phyloP scores from a whole-genome alignment of 2,113 vertebrate species.

The Rhinolophus ferrumequinum region DNA sequence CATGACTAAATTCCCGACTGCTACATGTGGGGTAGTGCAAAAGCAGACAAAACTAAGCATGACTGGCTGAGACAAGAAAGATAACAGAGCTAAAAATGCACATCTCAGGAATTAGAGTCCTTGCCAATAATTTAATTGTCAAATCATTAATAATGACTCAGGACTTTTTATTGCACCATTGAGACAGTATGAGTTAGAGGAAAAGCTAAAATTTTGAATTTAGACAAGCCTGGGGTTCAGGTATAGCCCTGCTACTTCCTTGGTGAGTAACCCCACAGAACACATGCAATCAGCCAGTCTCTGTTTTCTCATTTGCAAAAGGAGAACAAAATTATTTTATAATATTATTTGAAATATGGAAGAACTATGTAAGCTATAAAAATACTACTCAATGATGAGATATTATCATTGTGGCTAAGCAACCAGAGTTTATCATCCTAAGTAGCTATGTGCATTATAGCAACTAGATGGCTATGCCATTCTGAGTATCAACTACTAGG shows the following conservation, averaged over 20 bases:
- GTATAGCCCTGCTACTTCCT: background rate
- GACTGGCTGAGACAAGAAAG: background rate
- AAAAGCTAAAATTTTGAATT: background rate
- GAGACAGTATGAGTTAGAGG: background rate
- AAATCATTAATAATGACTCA: background rate
- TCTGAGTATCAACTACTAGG: background rate
- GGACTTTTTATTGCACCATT: background rate
- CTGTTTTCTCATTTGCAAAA: background rate
- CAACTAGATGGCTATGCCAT: background rate
- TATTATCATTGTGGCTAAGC: background rate
- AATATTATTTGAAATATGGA: background rate
- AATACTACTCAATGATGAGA: background rate
- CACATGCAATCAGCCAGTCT: background rate
- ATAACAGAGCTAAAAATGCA: background rate
- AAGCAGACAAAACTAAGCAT: background rate
- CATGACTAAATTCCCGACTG: background rate
- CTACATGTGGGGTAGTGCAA: fast-evolving
- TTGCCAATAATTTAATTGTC: background rate
- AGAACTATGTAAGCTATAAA: background rate
- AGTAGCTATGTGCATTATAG: background rate
- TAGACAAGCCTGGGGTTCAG: background rate
- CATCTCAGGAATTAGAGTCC: background rate
- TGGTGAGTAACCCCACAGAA: background rate
- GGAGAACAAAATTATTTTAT: background rate
- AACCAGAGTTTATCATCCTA: background rate